A percentile compares a stretch with the other conserved stretches of the same genome.
These are phyloP conservation scores for Turritopsis rubra DNA, from an alignment of 30 jellyfish, hydroid and myxozoan species.

Conservation along the genomic window DNA sequence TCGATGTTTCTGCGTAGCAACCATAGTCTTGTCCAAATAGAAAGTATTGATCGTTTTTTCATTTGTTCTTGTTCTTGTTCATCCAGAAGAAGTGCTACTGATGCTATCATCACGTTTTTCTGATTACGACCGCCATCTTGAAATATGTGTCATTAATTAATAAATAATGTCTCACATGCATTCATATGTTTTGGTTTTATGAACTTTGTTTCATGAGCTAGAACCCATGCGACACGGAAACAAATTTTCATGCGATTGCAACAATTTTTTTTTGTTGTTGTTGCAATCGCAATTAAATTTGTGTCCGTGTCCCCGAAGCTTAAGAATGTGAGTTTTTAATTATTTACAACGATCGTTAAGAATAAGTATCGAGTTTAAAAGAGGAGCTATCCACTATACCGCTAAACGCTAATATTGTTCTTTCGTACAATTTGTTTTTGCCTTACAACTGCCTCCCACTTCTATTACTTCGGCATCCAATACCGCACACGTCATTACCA, in stretches of 20 bases:
- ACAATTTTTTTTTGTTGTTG: too few relatives aligned
- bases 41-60: slow-evolving; percentile 33
- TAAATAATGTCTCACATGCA: neutral
- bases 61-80: slow-evolving; percentile 38
- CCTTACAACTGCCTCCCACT: neutral
- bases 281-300: too few relatives aligned
- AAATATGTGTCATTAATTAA: neutral
- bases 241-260: too few relatives aligned
- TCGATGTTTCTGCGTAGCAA: slow-evolving; percentile 35
- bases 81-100: slow-evolving; percentile 37
- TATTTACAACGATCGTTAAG: too few relatives aligned
- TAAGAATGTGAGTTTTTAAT: too few relatives aligned
- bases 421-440: neutral
- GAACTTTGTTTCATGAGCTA: neutral
- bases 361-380: too few relatives aligned
- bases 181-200: neutral
- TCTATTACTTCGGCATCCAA: neutral
- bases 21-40: slow-evolving; percentile 46
- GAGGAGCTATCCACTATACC: too few relatives aligned
- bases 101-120: slow-evolving; percentile 21
- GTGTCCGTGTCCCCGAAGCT: too few relatives aligned
- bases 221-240: too few relatives aligned
- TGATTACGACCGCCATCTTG: neutral
- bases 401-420: neutral
- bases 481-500: neutral